Conservation (phyloP, 2,113 vertebrate genomes). For the Crotophaga sulcirostris region DNA sequence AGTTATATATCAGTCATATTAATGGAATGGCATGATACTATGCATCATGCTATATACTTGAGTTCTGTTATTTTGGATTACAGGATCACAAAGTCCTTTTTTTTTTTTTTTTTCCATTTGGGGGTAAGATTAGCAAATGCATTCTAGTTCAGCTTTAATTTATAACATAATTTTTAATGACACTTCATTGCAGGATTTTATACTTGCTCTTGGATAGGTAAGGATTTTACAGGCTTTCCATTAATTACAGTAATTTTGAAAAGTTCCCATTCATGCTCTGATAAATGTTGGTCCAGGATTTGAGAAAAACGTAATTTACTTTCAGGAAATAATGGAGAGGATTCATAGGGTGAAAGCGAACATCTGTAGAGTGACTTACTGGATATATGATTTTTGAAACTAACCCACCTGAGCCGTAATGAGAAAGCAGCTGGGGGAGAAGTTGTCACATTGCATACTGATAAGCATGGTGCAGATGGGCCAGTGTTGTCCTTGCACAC, state of each 20-base stretch:
- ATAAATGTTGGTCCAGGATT: not conserved
- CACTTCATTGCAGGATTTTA: not conserved
- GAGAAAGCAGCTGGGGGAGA: conserved; percentile 5
- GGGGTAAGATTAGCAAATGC: not conserved
- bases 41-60: not conserved
- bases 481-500: not conserved
- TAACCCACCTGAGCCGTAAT: not conserved
- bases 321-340: not conserved
- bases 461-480: not conserved
- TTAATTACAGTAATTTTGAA: not conserved
- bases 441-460: not conserved
- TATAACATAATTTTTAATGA: not conserved
- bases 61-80: not conserved
- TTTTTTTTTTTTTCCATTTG: not conserved
- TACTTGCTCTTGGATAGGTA: not conserved
- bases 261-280: not conserved
- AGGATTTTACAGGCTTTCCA: not conserved
- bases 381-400: conserved; percentile 5
- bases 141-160: not conserved
- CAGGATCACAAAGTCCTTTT: not conserved
- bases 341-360: not conserved
- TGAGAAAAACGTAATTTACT: not conserved
- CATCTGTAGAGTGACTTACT: not conserved
- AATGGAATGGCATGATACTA: not conserved
- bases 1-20: not conserved